Evolutionary conservation across 2,888 invertebrate genomes (phyloP), one percentile per base, ranked within the genome.

Genomic region (Gymnosoma rotundatum): DNA sequence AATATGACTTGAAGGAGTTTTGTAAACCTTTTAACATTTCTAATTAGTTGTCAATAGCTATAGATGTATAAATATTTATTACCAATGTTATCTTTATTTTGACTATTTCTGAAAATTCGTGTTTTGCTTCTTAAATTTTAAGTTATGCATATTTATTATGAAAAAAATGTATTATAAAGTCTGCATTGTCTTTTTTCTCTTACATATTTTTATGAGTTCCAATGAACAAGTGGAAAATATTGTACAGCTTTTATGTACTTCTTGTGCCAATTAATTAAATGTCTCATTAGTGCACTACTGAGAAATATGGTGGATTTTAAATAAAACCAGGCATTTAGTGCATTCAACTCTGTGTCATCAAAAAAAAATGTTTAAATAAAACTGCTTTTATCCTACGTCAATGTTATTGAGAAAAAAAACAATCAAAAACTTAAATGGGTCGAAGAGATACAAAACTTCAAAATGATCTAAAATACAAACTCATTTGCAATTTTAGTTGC

Each of bases 311-410:
- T 32, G 32, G 12, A 58, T 75, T 58, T 75, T 67, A n/a, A 63
- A 50, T 56, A 16, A 25, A 66, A 66, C 58, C 56, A 20, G 45
- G 52, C 25, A 79, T 54, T 61, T 63, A 64, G 69, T 76, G n/a
- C 75, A 67, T 73, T 83, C 73, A 74, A 78, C 73, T 76, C 73
- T 81, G 76, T 78, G 78, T 84, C 84, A 84, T 74, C 69, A n/a
- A 2, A 52, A 32, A 58, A 25, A 81, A 54, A n/a, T n/a, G 54
- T 83, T 63, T 61, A 25, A 52, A 56, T 25, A 50, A 70, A 78
- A 14, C n/a, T 50, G 18, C 18, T 64, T 38, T n/a, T 63, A 73
- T 73, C 67, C 73, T 56, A 63, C 73, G 54, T 60, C 2, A 48
- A 20, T 16, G 42, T 58, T 42, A 7, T 42, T 42, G 7, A 42